Conservation (phyloP, 2,113 vertebrate genomes). For the Vidua chalybeata region DNA sequence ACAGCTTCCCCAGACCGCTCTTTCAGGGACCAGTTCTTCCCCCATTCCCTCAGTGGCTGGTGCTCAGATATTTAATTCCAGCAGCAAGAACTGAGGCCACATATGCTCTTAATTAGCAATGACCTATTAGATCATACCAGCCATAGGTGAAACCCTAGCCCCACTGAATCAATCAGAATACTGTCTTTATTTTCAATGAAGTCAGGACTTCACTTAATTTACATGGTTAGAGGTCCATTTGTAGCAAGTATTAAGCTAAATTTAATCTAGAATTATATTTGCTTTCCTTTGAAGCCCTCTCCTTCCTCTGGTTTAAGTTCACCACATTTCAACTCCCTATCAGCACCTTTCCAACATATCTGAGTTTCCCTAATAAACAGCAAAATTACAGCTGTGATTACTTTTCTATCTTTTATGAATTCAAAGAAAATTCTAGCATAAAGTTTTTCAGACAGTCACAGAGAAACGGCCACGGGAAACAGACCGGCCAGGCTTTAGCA, state of each 20-base stretch:
- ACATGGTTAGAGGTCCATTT: not conserved
- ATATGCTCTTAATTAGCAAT: slow-evolving; percentile 24
- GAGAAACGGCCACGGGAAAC: slow-evolving; percentile 1
- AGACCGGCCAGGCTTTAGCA: not conserved
- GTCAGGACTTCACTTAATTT: slow-evolving; percentile 32
- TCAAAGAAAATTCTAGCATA: not conserved
- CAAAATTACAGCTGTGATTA: not conserved
- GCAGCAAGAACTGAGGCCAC: not conserved
- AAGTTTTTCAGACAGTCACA: not conserved
- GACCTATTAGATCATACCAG: slow-evolving; percentile 29
- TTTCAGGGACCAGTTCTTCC: not conserved
- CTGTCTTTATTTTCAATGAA: slow-evolving; percentile 24
- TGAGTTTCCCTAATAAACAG: not conserved
- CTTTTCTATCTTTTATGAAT: not conserved
- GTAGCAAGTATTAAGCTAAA: slow-evolving; percentile 9
- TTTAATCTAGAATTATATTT: slow-evolving; percentile 4
- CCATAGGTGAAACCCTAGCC: slow-evolving; percentile 34
- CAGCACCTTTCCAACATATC: not conserved
- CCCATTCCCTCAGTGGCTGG: not conserved
- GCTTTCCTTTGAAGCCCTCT: not conserved
- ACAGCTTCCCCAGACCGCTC: not conserved
- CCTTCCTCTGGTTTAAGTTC: not conserved
- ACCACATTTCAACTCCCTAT: not conserved
- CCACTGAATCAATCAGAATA: slow-evolving; percentile 36
- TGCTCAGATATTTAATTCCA: slow-evolving; percentile 1